Base-by-base conservation (phyloP, 1,140 invertebrate genomes). In the Temnothorax longispinosus region DNA sequence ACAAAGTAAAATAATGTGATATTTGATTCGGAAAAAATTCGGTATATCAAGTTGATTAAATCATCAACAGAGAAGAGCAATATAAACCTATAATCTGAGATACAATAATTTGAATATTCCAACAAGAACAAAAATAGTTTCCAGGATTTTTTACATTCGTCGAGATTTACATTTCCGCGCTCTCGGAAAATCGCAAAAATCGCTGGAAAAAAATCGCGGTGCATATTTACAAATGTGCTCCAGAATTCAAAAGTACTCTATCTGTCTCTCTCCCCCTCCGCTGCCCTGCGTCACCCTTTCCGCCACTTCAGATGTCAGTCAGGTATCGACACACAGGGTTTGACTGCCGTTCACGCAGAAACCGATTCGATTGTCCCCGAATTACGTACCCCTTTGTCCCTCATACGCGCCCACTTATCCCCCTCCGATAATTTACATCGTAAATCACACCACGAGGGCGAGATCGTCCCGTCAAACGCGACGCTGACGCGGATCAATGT, bases 391-490 rank as follows among this genome's bases (percentile, higher is more conserved):
- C 35, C 77, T 54, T 18, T 5, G 21, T 8, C 21, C 56, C 41
- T 21, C 41, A 10, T 18, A 32, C 21, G 15, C 38, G 10, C 50
- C 13, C 50, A 47, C 64, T 41, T 41, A 18, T 27, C 44, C 15
- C 18, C 35, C 18, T 8, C 18, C 54, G 77, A 18, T 38, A 38
- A 84, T 75, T 84, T 74, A 54, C 80, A 75, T 62, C n/a, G 58
- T 18, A 13, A 13, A 67, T n/a, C n/a, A 47, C 67, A 82, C 41
- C 18, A 7, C 38, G 38, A 13, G 38, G 65, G 11, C 15, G 52
- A 41, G 52, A 82, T 84, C 52, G 50, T 41, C 75, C 21, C 27
- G 78, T 72, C 65, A n/a, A 81, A 32, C 44, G 60, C 60, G 35
- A 56, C 35, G 50, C 38, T 56, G 35, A 2, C 32, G 54, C 65